Evolutionary conservation across 2,113 vertebrate species (phyloP).

Genomic region (Malaclemys terrapin): DNA sequence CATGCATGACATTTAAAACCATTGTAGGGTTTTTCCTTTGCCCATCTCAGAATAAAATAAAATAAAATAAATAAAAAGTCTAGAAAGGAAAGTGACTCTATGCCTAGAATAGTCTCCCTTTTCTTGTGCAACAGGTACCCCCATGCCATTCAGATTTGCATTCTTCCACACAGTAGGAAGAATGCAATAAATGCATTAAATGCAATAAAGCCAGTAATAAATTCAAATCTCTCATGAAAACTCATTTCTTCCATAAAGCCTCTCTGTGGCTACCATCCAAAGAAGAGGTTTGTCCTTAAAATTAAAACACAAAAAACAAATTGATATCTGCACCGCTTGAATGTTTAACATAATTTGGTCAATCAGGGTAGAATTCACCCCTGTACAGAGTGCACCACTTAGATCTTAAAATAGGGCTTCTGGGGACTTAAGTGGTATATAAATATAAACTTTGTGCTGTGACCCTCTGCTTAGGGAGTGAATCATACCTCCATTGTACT

Average conservation of each 20-base stretch:
- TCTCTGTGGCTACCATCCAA: not conserved
- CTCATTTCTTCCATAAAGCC: not conserved
- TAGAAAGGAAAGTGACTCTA: too few species aligned
- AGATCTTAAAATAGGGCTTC: not conserved
- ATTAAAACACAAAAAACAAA: not conserved
- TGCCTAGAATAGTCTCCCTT: too few species aligned
- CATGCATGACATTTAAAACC: not conserved
- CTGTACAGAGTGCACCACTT: not conserved
- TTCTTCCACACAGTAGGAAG: not conserved
- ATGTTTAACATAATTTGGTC: not conserved
- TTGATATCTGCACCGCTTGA: not conserved
- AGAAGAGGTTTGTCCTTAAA: not conserved
- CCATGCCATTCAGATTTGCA: not conserved
- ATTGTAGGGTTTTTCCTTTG: not conserved
- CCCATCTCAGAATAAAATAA: not conserved
- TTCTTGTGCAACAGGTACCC: not conserved
- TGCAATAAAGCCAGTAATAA: not conserved
- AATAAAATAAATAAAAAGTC: too few species aligned
- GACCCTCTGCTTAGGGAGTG: not conserved
- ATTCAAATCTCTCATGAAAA: not conserved
- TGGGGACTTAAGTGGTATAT: not conserved
- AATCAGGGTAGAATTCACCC: not conserved
- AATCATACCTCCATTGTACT: not conserved
- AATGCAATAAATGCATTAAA: not conserved
- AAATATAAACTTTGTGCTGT: not conserved